A percentile compares a stretch with the other conserved stretches of the same genome.
Evolutionary conservation across 2,113 vertebrate species (phyloP).

Genomic region (Microcebus jonahi): DNA sequence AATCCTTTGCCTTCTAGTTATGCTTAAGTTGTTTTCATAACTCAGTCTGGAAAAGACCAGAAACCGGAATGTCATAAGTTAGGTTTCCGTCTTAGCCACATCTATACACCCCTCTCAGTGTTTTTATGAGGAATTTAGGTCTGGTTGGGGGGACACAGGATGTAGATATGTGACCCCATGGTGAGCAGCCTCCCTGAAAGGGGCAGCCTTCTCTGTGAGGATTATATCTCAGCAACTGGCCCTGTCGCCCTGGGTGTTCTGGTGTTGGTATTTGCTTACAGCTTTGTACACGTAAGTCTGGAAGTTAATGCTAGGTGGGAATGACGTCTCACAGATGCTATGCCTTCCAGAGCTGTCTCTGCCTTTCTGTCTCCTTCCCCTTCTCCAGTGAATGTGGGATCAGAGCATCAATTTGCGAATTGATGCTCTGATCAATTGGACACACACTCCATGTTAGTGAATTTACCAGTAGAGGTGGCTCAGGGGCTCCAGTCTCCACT

Average conservation of each 20-base stretch:
- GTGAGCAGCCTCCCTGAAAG: conserved; percentile 27
- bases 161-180: conserved; percentile 3
- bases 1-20: not conserved
- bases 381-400: not conserved
- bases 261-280: not conserved
- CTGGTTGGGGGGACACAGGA: not conserved
- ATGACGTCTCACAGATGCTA: rapidly evolving
- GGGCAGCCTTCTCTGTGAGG: conserved; percentile 31
- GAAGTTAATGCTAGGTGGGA: not conserved
- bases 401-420: not conserved
- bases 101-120: not conserved
- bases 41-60: not conserved
- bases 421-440: no score
- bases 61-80: not conserved
- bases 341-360: not conserved
- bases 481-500: no score
- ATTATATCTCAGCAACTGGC: not conserved
- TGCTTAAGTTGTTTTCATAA: not conserved
- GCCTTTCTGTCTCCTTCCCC: not conserved
- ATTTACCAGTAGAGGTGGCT: rapidly evolving
- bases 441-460: rapidly evolving
- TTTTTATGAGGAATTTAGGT: not conserved
- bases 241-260: not conserved
- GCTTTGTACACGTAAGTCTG: not conserved
- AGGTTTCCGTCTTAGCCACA: not conserved